phyloP scores from a whole-genome alignment of 1,140 invertebrate genomes.

The Maniola jurtina region DNA sequence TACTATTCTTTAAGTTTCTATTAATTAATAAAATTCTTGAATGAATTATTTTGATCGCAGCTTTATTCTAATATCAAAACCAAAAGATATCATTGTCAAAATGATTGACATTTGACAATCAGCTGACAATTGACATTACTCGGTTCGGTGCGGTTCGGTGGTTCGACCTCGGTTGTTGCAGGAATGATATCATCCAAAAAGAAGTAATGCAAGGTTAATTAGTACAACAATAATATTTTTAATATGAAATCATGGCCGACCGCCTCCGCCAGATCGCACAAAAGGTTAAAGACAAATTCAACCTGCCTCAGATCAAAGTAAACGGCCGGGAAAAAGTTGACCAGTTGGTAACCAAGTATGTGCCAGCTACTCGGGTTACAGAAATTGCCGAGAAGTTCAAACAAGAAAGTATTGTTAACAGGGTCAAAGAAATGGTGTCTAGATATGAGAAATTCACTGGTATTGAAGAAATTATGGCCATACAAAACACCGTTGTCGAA shows the following conservation, averaged over 20 bases:
- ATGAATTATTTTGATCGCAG: no score
- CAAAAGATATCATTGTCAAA: no score
- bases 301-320: slow-evolving; percentile 45
- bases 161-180: background rate
- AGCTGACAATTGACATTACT: background rate
- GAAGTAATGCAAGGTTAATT: slow-evolving; percentile 41
- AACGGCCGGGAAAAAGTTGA: slow-evolving; percentile 60
- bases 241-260: slow-evolving; percentile 68
- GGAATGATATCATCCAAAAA: slow-evolving; percentile 53
- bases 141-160: background rate
- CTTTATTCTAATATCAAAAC: no score
- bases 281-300: slow-evolving; percentile 59
- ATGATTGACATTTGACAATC: no score
- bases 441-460: slow-evolving; percentile 77
- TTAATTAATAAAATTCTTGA: no score
- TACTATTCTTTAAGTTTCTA: no score
- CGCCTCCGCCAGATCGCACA: slow-evolving; percentile 58
- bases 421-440: slow-evolving; percentile 60
- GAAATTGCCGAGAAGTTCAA: slow-evolving; percentile 66
- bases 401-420: slow-evolving; percentile 52
- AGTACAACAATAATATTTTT: slow-evolving; percentile 41
- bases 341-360: slow-evolving; percentile 61
- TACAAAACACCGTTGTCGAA: slow-evolving; percentile 73
- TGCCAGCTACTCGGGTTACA: slow-evolving; percentile 51
- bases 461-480: slow-evolving; percentile 73